A percentile compares a stretch with the other conserved stretches of the same genome.
Evolutionary conservation across 1,140 invertebrate genomes (phyloP).

Genomic region (Lethrus apterus): DNA sequence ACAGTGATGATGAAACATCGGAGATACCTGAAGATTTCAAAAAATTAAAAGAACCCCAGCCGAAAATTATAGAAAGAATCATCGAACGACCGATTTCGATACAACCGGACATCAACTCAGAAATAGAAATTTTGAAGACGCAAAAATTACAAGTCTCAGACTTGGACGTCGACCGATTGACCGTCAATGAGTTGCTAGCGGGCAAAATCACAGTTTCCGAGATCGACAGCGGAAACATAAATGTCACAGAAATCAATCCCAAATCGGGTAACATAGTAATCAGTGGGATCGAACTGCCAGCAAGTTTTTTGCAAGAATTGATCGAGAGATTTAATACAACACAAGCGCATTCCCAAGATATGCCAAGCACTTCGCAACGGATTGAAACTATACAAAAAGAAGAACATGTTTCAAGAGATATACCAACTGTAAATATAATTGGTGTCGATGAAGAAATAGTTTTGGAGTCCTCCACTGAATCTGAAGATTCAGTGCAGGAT

Average conservation of each 20-base stretch:
- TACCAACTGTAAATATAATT: too few relatives aligned
- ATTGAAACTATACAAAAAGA: neutral
- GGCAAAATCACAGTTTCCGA: conserved; percentile 71
- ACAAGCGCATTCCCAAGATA: too few relatives aligned
- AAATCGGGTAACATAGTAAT: conserved; percentile 55
- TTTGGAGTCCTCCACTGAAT: too few relatives aligned
- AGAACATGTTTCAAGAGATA: too few relatives aligned
- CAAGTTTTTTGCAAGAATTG: conserved; percentile 54
- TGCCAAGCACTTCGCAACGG: too few relatives aligned
- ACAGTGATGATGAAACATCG: conserved; percentile 30
- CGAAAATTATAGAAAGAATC: conserved; percentile 23
- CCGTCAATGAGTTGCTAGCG: conserved; percentile 66
- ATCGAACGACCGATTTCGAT: conserved; percentile 27
- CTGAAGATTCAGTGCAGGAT: too few relatives aligned
- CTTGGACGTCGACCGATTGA: conserved; percentile 66
- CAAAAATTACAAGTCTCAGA: conserved; percentile 61
- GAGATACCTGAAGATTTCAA: conserved; percentile 36
- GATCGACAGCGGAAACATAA: conserved; percentile 63
- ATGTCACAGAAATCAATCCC: conserved; percentile 57
- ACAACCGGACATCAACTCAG: conserved; percentile 9
- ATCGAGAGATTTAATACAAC: conserved; percentile 41
- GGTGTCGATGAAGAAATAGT: too few relatives aligned
- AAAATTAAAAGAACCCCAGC: conserved; percentile 20
- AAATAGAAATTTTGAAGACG: conserved; percentile 42
- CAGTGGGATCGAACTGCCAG: conserved; percentile 56